A percentile compares a stretch with the other conserved stretches of the same genome.
These are phyloP conservation scores for Toxotes lorentzi DNA, from an alignment of 2,797 vertebrate species.

Conservation along the genomic window DNA sequence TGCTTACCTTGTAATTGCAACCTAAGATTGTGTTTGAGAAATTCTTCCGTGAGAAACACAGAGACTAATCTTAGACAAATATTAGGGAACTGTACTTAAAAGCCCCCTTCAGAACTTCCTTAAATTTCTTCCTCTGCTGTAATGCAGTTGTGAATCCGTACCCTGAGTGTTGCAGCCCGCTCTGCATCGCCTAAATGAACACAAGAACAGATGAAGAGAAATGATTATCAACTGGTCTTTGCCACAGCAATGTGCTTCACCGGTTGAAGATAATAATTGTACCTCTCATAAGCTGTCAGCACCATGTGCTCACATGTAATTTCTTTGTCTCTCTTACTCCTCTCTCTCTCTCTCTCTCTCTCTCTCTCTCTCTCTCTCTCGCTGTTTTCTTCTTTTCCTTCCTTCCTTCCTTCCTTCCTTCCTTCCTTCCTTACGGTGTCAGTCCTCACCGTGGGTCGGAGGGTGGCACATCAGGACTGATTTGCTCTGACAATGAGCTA, in stretches of 20 bases:
- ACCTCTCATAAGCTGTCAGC: constrained; percentile 73
- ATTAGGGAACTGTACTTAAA: constrained; percentile 29
- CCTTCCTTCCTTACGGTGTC: constrained; percentile 49
- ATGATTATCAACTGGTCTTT: constrained; percentile 46
- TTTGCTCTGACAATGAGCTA: constrained; percentile 93
- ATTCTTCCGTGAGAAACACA: constrained; percentile 41
- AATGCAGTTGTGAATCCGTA: not conserved
- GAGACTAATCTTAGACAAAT: constrained; percentile 52
- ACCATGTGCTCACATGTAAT: constrained; percentile 70
- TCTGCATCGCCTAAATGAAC: constrained; percentile 31
- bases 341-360: constrained; percentile 44
- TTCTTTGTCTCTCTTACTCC: constrained; percentile 63
- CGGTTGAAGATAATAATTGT: constrained; percentile 67
- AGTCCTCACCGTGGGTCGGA: constrained; percentile 67
- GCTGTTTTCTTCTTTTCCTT: constrained; percentile 17
- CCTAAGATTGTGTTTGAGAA: constrained; percentile 14
- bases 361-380: constrained; percentile 31
- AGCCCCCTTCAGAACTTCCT: constrained; percentile 35
- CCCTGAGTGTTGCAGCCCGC: not conserved
- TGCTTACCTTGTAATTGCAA: constrained; percentile 14
- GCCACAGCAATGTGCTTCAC: constrained; percentile 47
- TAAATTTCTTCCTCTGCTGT: constrained; percentile 24
- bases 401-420: constrained; percentile 45
- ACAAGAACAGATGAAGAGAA: constrained; percentile 53
- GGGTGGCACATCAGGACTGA: constrained; percentile 88